phyloP scores from a whole-genome alignment of 92 coral and sea anemone genomes.

The Bergia sp. region DNA sequence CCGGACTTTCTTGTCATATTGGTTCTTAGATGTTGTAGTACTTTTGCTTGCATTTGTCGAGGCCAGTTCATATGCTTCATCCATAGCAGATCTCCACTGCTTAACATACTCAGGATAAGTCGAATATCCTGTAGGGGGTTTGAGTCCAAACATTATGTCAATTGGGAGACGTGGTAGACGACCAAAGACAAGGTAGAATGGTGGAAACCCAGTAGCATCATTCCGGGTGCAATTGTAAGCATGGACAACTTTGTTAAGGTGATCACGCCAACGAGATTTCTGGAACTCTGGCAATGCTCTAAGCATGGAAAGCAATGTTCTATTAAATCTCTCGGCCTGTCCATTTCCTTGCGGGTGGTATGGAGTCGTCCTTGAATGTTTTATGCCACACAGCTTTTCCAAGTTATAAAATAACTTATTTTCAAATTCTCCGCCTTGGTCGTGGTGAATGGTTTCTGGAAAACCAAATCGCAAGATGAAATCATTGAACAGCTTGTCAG shows the following conservation, averaged over 20 bases:
- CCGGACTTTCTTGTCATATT: conserved; percentile 59
- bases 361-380: conserved; percentile 61
- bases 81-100: conserved; percentile 66
- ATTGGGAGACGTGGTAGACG: conserved; percentile 63
- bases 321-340: conserved; percentile 60
- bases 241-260: conserved; percentile 66
- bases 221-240: conserved; percentile 69
- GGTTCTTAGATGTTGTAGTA: conserved; percentile 38
- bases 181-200: conserved; percentile 14
- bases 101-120: conserved; percentile 70
- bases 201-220: conserved; percentile 58
- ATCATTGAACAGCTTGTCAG: conserved; percentile 55
- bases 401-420: conserved; percentile 64
- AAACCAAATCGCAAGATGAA: conserved; percentile 61
- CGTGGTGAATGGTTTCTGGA: conserved; percentile 56
- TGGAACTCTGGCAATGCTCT: conserved; percentile 56
- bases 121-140: conserved; percentile 56
- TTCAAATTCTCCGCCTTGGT: conserved; percentile 67
- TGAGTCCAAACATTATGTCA: conserved; percentile 66
- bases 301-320: conserved; percentile 67
- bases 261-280: conserved; percentile 75
- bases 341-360: conserved; percentile 64
- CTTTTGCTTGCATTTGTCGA: conserved; percentile 43
- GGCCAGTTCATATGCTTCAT: conserved; percentile 63
- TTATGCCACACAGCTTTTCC: conserved; percentile 68